Evolutionary conservation across 2,797 vertebrate genomes (phyloP).

Genomic region (Scarus forsteni): DNA sequence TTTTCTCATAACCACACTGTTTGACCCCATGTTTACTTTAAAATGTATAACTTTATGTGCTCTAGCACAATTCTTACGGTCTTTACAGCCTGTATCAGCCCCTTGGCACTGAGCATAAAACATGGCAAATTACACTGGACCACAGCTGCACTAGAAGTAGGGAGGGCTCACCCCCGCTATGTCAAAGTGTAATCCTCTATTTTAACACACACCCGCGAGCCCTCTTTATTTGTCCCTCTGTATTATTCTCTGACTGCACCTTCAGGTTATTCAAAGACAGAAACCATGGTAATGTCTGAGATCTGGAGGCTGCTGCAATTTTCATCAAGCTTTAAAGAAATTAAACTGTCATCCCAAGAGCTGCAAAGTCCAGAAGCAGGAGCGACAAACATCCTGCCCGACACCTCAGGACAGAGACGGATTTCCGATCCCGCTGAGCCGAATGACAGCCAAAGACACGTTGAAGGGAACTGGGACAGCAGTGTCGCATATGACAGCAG

Average conservation of each 20-base stretch:
- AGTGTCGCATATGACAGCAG: constrained; percentile 59
- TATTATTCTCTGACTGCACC: constrained; percentile 28
- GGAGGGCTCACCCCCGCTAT: constrained; percentile 38
- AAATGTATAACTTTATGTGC: constrained; percentile 41
- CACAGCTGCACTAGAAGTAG: constrained; percentile 51
- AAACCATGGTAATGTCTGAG: constrained; percentile 5
- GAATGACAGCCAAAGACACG: constrained; percentile 65
- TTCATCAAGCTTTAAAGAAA: constrained; percentile 9
- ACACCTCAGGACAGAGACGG: constrained; percentile 21
- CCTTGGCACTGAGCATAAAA: constrained; percentile 62
- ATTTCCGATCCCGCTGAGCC: constrained; percentile 31
- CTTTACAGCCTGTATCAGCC: constrained; percentile 63
- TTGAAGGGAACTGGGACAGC: constrained; percentile 38
- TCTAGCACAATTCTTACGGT: constrained; percentile 54
- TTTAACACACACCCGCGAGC: constrained; percentile 58
- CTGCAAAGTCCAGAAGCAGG: constrained; percentile 24
- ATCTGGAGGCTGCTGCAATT: constrained; percentile 12
- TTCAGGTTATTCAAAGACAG: constrained; percentile 32
- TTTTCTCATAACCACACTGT: constrained; percentile 4
- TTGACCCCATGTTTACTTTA: constrained; percentile 16
- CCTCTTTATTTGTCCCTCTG: constrained; percentile 40
- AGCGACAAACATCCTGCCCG: constrained; percentile 21
- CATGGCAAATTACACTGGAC: constrained; percentile 63
- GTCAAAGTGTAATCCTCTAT: constrained; percentile 67
- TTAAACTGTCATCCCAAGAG: constrained; percentile 15